Base-by-base conservation (phyloP, 2,888 invertebrate genomes). In the Lasioglossum lativentre region DNA sequence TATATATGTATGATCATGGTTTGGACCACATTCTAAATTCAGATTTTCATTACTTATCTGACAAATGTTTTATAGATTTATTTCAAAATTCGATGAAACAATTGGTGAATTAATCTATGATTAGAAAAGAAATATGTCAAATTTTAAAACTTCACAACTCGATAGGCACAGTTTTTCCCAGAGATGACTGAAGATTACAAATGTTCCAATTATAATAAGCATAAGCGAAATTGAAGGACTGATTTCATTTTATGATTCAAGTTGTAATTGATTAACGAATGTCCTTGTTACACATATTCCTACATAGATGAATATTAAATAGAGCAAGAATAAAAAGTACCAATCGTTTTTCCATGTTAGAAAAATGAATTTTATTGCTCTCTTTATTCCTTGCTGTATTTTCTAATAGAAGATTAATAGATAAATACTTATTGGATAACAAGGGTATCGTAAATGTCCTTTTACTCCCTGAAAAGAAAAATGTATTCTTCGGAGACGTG, bases 321-420 rank as follows among this genome's bases (percentile, higher is more conserved):
- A 83, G 56, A 85, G 82, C 82, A 84, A 88, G 80, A 63, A 78
- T 80, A 78, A 59, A 56, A 77, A 80, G 34, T 75, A 52, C 38
- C 45, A 16, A 38, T 68, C n/a, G 63, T 38, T 75, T 56, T 77
- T 78, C 73, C n/a, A 42, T 19, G n/a, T 78, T 79, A 79, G n/a
- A 68, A 19, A 73, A 76, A 52, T n/a, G 5, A 82, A 75, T 70
- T 34, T 47, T 77, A 82, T 71, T 75, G 66, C 66, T 79, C 71
- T 83, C 70, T 77, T 83, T 77, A 74, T 75, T 47, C 78, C 75
- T 89, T 85, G 83, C 82, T 86, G 30, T 80, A 59, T 81, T 89
- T 83, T 79, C 10, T 14, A 34, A 74, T 82, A 74, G 47, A 81
- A 27, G 12, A 81, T 73, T 74, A 56, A 77, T 75, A 68, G 56